Base-by-base conservation (phyloP, 1,140 invertebrate genomes). In the Drosophila baimaii region DNA sequence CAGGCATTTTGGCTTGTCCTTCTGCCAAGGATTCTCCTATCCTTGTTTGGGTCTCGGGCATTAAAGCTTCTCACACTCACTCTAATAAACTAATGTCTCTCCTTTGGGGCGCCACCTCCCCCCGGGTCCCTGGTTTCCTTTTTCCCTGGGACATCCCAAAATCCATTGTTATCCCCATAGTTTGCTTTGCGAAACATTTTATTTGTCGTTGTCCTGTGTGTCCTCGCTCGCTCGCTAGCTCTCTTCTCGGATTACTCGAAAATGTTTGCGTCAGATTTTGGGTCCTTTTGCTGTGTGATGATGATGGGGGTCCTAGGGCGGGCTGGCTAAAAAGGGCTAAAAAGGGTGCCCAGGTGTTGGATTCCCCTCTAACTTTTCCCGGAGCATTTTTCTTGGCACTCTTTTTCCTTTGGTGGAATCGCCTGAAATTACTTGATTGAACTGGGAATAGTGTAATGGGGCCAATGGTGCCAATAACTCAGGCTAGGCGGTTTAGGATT, bases 51-150 rank as follows among this genome's bases (percentile, higher is more conserved):
- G 63, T 27, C 66, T 68, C 37, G 47, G 62, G 73, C 63, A 77
- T 66, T 68, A 71, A 59, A 78, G 61, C 52, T 29, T 56, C 79
- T 44, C 59, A 66, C 66, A 79, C 51, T 54, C 39, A 58, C 58
- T 85, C 73, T 86, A 89, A 84, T 89, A 88, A 89, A 88, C 84
- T 89, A 88, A 86, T 86, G 84, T 75, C 69, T 59, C 71, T 70
- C 59, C 77, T 79, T 76, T 79, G 72, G 65, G 81, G 80, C 31
- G 65, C 31, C 68, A 57, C 19, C 70, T 47, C 64, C n/a, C n/a
- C n/a, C n/a, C n/a, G n/a, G n/a, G n/a, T n/a, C n/a, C n/a, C n/a
- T 39, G 6, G n/a, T 8, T 37, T 4, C 29, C 21, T 15, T 35
- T 15, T 23, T 19, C 25, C 47, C 57, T 37, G 29, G 31, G 39